phyloP scores from a whole-genome alignment of 1,140 invertebrate genomes.

The Macrocentrus cingulum region DNA sequence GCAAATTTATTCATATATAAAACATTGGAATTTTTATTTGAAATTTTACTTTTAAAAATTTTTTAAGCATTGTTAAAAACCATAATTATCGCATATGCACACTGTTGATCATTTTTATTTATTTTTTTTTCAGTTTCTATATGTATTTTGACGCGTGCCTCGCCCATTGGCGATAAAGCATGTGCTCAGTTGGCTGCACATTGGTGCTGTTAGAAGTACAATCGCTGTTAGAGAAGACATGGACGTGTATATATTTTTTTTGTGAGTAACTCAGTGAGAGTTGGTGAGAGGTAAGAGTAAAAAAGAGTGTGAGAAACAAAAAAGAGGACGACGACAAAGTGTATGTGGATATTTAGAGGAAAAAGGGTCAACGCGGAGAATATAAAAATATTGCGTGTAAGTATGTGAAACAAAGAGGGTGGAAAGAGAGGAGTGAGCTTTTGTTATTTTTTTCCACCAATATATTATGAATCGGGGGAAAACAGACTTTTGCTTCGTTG shows the following conservation, averaged over 20 bases:
- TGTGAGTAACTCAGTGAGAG: constrained; percentile 23
- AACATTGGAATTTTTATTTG: no score
- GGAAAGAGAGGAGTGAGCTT: constrained; percentile 3
- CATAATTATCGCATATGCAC: no score
- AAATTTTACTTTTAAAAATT: no score
- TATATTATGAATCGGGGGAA: not conserved
- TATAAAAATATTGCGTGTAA: not conserved
- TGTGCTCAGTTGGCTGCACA: constrained; percentile 27
- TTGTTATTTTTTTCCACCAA: constrained; percentile 14
- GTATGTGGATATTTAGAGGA: not conserved
- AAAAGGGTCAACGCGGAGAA: not conserved
- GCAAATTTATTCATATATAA: no score
- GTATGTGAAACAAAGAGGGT: constrained; percentile 5
- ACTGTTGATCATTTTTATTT: no score
- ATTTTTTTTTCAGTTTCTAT: not conserved
- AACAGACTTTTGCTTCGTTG: constrained; percentile 31
- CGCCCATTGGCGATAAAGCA: constrained; percentile 13
- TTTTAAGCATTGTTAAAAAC: no score
- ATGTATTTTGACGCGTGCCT: constrained; percentile 1
- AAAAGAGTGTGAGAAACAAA: constrained; percentile 18
- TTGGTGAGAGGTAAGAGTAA: constrained; percentile 4
- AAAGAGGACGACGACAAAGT: not conserved
- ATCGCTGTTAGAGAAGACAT: constrained; percentile 20
- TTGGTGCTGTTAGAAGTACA: constrained; percentile 23
- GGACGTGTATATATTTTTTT: constrained; percentile 30